A percentile compares a stretch with the other conserved stretches of the same genome.
These are phyloP conservation scores for Anas bernieri DNA, from an alignment of 2,797 vertebrate species.

Conservation along the genomic window DNA sequence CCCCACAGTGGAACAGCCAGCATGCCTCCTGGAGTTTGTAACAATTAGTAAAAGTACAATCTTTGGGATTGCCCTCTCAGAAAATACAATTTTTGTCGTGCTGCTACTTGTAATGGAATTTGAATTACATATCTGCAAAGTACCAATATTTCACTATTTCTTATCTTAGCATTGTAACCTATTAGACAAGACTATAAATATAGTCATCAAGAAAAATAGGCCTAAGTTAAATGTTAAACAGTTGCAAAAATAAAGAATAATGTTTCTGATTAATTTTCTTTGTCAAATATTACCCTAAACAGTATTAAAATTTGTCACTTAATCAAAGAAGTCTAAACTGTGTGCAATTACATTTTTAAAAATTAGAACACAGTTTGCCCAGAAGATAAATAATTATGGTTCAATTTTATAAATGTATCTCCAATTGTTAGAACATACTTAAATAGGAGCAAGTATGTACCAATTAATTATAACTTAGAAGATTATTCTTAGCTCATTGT, in stretches of 20 bases:
- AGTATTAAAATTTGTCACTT: conserved; percentile 66
- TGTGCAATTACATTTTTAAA: conserved; percentile 68
- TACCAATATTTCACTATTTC: not conserved
- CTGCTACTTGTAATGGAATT: not conserved
- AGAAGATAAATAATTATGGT: conserved; percentile 75
- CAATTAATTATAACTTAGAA: conserved; percentile 72
- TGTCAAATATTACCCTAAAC: conserved; percentile 47
- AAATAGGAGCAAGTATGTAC: conserved; percentile 67
- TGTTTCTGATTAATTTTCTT: conserved; percentile 52
- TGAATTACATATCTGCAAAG: not conserved
- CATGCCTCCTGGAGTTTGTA: not conserved
- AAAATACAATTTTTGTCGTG: not conserved
- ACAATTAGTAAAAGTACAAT: not conserved
- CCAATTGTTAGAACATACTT: conserved; percentile 61
- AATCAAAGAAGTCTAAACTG: conserved; percentile 65
- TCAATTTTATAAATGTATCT: conserved; percentile 65
- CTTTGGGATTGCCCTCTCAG: not conserved
- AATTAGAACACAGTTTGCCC: conserved; percentile 73
- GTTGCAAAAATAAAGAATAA: conserved; percentile 38
- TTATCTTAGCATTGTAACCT: conserved; percentile 7
- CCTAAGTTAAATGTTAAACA: conserved; percentile 26
- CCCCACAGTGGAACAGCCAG: not conserved
- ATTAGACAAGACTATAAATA: conserved; percentile 20
- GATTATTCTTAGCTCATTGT: conserved; percentile 62
- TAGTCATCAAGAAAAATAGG: conserved; percentile 29